Evolutionary conservation across 2,888 invertebrate species (phyloP).

Genomic region (Candidula unifasciata): DNA sequence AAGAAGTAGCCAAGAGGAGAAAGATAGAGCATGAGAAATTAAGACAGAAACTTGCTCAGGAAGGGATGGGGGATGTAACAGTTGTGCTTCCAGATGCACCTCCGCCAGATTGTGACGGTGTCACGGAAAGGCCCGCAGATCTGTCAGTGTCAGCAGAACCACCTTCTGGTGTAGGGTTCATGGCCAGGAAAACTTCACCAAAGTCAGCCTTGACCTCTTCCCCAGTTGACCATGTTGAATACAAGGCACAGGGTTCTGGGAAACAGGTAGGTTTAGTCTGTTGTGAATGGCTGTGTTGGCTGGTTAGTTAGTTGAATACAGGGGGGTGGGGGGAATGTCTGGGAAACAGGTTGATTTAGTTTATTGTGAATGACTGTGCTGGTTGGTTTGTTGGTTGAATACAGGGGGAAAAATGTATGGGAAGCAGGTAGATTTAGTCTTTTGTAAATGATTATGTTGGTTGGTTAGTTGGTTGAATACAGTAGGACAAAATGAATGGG

Average conservation of each 20-base stretch:
- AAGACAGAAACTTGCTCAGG: conserved; percentile 63
- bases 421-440: no score
- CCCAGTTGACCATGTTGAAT: conserved; percentile 1
- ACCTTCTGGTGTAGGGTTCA: conserved; percentile 46
- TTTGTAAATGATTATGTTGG: no score
- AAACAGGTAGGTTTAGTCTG: not conserved
- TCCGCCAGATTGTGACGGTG: conserved; percentile 56
- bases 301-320: no score
- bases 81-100: conserved; percentile 59
- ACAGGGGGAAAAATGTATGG: no score
- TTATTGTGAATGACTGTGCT: no score
- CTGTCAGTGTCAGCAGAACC: conserved; percentile 55
- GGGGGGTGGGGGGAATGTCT: no score
- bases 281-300: no score
- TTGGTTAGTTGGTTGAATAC: no score
- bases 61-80: conserved; percentile 64
- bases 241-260: not conserved
- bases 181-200: conserved; percentile 38
- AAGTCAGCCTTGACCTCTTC: not conserved
- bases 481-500: no score
- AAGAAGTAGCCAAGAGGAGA: conserved; percentile 53
- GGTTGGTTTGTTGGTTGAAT: no score
- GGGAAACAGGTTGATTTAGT: no score
- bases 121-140: conserved; percentile 43
- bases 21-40: conserved; percentile 56